phyloP scores from a whole-genome alignment of 2,113 vertebrate genomes.

The Arvicanthis niloticus region DNA sequence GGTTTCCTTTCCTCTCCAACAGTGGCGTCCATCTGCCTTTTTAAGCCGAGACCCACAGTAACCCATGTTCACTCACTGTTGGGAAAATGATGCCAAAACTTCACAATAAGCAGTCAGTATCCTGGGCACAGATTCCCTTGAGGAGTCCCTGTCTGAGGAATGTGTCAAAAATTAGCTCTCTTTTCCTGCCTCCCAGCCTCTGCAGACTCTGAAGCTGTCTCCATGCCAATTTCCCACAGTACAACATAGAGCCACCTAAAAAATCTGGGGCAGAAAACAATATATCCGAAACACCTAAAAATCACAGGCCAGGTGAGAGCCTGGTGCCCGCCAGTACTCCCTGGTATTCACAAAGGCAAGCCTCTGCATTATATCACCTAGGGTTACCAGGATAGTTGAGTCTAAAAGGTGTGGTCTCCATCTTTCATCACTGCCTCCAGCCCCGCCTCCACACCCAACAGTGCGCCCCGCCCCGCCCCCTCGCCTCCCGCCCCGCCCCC shows the following conservation, averaged over 20 bases:
- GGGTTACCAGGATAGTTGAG: not conserved
- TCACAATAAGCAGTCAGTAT: conserved; percentile 48
- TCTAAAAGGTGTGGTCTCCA: not conserved
- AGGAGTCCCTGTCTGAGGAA: conserved; percentile 70
- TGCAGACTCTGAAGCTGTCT: conserved; percentile 55
- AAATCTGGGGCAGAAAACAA: conserved; percentile 50
- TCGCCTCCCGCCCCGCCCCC: not conserved
- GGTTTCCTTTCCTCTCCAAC: not conserved
- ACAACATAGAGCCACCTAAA: conserved; percentile 57
- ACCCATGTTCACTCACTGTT: conserved; percentile 11
- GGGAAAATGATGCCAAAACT: conserved; percentile 58
- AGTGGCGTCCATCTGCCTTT: not conserved
- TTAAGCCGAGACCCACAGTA: conserved; percentile 35
- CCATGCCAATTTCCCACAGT: conserved; percentile 68
- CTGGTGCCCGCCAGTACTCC: not conserved
- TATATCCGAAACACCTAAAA: conserved; percentile 12
- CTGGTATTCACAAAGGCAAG: not conserved
- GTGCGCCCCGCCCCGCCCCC: not conserved
- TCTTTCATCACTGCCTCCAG: not conserved
- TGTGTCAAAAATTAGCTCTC: conserved; percentile 81
- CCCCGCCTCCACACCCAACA: not conserved
- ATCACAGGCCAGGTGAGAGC: not conserved
- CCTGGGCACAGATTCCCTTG: conserved; percentile 74
- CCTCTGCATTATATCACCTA: not conserved
- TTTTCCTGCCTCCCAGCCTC: conserved; percentile 75